phyloP scores from a whole-genome alignment of 2,888 invertebrate genomes.

The Trilocha varians region DNA sequence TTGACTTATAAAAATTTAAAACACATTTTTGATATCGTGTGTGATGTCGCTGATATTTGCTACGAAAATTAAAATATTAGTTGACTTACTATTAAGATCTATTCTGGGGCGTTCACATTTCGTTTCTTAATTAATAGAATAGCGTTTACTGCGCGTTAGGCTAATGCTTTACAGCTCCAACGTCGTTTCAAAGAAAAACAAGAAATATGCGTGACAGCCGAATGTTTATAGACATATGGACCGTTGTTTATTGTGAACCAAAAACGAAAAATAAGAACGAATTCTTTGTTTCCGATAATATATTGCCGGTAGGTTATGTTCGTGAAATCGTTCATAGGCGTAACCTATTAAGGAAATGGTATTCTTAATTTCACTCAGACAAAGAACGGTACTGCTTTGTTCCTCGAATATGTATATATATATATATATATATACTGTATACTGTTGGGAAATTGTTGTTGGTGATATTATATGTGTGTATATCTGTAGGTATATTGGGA shows the following conservation, averaged over 20 bases:
- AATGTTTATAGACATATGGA: slow-evolving; percentile 49
- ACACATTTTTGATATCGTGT: too few species aligned
- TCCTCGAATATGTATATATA: neutral
- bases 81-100: neutral
- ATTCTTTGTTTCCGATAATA: slow-evolving; percentile 44
- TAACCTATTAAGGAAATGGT: slow-evolving; percentile 25
- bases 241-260: slow-evolving; percentile 46
- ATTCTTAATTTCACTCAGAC: neutral
- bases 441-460: too few species aligned
- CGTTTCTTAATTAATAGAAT: slow-evolving; percentile 52
- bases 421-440: too few species aligned
- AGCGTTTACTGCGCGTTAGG: slow-evolving; percentile 46
- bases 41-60: too few species aligned
- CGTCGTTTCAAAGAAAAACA: slow-evolving; percentile 54
- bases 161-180: slow-evolving; percentile 10
- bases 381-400: slow-evolving; percentile 1
- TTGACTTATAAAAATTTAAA: neutral
- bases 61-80: too few species aligned
- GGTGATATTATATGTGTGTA: too few species aligned
- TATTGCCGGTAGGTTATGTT: slow-evolving; percentile 19
- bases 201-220: slow-evolving; percentile 45
- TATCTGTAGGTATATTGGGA: too few species aligned
- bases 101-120: slow-evolving; percentile 9
- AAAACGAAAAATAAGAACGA: slow-evolving; percentile 36
- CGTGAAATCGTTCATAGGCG: slow-evolving; percentile 26